Evolutionary conservation across 1,140 invertebrate genomes (phyloP).

Genomic region (Goniozus legneri): DNA sequence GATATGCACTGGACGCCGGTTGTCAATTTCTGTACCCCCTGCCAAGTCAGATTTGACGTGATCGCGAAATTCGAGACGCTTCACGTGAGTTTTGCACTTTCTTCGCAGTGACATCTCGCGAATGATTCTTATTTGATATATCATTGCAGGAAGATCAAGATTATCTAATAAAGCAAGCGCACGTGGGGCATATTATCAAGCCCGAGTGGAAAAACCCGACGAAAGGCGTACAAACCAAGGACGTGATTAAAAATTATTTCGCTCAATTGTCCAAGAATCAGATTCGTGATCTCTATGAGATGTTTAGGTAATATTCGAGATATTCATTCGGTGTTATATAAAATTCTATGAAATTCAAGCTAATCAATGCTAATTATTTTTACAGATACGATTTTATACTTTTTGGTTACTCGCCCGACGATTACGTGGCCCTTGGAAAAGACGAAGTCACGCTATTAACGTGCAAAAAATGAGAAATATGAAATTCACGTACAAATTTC

Average conservation of each 20-base stretch:
- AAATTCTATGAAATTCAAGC: neutral
- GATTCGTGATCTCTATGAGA: constrained; percentile 72
- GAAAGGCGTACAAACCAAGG: constrained; percentile 67
- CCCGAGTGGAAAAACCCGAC: constrained; percentile 80
- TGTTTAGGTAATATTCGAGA: constrained; percentile 81
- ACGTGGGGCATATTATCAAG: constrained; percentile 70
- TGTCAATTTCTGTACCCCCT: constrained; percentile 83
- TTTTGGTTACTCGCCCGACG: constrained; percentile 75
- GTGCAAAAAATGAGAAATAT: constrained; percentile 40
- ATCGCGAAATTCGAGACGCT: constrained; percentile 88
- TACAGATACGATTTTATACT: constrained; percentile 79
- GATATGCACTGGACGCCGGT: constrained; percentile 93
- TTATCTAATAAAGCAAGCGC: constrained; percentile 74
- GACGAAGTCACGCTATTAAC: constrained; percentile 47
- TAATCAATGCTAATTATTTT: constrained; percentile 20
- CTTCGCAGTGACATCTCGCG: neutral
- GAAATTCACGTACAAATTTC: constrained; percentile 3
- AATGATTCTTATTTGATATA: constrained; percentile 4
- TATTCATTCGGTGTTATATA: too few species aligned
- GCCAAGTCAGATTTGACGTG: constrained; percentile 81
- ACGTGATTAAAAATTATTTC: constrained; percentile 71
- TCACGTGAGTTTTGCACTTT: constrained; percentile 47
- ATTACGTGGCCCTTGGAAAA: constrained; percentile 66
- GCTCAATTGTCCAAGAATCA: constrained; percentile 71
- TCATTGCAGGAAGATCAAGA: constrained; percentile 72